A percentile compares a stretch with the other conserved stretches of the same genome.
Evolutionary conservation across 2,888 invertebrate genomes (phyloP).

Genomic region (Glyphotaelius pellucidus): DNA sequence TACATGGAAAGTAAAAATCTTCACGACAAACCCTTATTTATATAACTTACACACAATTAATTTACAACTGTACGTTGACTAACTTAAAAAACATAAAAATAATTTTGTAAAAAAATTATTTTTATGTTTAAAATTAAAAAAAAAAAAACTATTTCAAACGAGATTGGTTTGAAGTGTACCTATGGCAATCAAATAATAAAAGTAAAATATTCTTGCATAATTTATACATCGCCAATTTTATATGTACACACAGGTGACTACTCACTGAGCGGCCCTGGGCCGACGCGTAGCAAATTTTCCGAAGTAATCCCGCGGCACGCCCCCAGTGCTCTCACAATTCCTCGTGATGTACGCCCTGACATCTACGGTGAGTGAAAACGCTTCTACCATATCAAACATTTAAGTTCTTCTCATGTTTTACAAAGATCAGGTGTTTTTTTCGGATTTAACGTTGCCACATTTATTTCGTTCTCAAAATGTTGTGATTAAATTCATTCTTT

Average conservation of each 20-base stretch:
- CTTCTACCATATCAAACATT: constrained; percentile 38
- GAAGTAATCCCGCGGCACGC: constrained; percentile 54
- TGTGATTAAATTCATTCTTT: neutral
- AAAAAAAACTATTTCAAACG: too few relatives aligned
- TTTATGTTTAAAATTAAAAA: too few relatives aligned
- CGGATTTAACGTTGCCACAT: constrained; percentile 1
- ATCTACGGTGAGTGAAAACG: constrained; percentile 28
- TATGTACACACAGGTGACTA: neutral
- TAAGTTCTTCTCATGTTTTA: constrained; percentile 33
- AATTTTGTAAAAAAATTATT: too few relatives aligned
- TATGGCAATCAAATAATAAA: too few relatives aligned
- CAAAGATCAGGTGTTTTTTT: constrained; percentile 36
- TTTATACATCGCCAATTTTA: too few relatives aligned
- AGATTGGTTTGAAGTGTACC: too few relatives aligned
- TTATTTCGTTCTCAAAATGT: neutral
- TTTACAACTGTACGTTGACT: too few relatives aligned
- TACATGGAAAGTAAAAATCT: too few relatives aligned
- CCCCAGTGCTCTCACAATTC: constrained; percentile 36
- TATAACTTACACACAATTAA: too few relatives aligned
- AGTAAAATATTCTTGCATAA: too few relatives aligned
- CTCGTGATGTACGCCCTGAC: constrained; percentile 21
- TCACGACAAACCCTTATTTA: too few relatives aligned
- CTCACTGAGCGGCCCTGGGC: neutral
- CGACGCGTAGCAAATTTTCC: constrained; percentile 34
- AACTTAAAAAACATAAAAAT: too few relatives aligned